These are phyloP conservation scores for Acanthococcus lagerstroemiae DNA, from an alignment of 2,888 invertebrate genomes.

Conservation along the genomic window DNA sequence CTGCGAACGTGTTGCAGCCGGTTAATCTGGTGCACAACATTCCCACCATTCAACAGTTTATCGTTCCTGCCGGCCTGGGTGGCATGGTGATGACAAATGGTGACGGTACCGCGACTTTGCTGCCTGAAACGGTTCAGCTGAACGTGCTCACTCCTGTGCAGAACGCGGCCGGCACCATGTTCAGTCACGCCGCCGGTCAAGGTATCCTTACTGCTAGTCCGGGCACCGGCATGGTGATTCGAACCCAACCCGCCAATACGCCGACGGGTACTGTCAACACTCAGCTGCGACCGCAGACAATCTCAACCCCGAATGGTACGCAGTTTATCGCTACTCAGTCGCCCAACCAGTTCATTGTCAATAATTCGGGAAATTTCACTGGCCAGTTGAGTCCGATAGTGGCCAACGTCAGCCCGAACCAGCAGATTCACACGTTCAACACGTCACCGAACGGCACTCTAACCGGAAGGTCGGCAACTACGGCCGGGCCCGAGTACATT, in stretches of 20 bases:
- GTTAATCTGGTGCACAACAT: constrained; percentile 70
- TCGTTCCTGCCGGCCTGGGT: constrained; percentile 68
- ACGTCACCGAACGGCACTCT: constrained; percentile 6
- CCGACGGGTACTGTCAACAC: constrained; percentile 43
- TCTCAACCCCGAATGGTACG: constrained; percentile 49
- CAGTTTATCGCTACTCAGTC: constrained; percentile 37
- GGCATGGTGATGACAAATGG: constrained; percentile 77
- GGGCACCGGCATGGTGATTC: constrained; percentile 61
- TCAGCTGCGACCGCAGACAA: constrained; percentile 35
- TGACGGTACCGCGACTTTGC: constrained; percentile 57
- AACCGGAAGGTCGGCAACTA: constrained; percentile 11
- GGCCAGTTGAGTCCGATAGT: constrained; percentile 56
- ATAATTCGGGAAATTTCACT: constrained; percentile 37
- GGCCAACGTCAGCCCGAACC: constrained; percentile 60
- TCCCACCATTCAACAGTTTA: constrained; percentile 70
- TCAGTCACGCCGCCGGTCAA: constrained; percentile 51
- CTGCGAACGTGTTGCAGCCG: constrained; percentile 51
- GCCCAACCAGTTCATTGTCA: constrained; percentile 37
- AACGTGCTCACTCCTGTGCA: constrained; percentile 65
- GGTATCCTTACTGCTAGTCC: constrained; percentile 57
- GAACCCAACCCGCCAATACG: constrained; percentile 54
- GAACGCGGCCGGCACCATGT: constrained; percentile 45
- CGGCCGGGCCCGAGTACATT: constrained; percentile 57
- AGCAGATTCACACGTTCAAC: constrained; percentile 30
- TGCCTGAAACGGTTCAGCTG: constrained; percentile 53